A percentile compares a stretch with the other conserved stretches of the same genome.
phyloP scores from a whole-genome alignment of 2,113 vertebrate genomes.

The Cephalopterus ornatus region DNA sequence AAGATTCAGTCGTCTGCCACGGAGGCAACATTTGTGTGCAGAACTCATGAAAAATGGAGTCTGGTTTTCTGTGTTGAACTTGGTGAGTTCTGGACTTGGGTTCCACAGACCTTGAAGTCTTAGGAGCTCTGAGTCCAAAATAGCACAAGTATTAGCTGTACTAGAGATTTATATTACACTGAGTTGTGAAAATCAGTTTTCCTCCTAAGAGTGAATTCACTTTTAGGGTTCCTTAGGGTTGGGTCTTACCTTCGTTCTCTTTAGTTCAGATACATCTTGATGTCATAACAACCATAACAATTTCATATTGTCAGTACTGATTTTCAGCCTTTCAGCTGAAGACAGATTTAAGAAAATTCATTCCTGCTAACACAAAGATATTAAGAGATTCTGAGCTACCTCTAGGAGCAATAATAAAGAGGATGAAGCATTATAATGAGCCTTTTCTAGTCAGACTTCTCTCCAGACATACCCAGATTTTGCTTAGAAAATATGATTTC shows the following conservation, averaged over 20 bases:
- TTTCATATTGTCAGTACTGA: not conserved
- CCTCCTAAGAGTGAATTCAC: not conserved
- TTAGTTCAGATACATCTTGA: not conserved
- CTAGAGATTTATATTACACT: not conserved
- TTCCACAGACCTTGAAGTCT: not conserved
- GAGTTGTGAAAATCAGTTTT: not conserved
- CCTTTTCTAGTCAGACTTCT: not conserved
- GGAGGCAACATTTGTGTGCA: not conserved
- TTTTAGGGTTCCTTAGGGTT: not conserved
- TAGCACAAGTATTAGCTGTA: not conserved
- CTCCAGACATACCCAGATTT: not conserved
- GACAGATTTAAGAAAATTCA: not conserved
- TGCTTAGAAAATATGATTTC: conserved; percentile 6
- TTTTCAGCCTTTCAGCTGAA: not conserved
- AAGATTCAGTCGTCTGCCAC: not conserved
- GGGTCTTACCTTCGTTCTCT: not conserved
- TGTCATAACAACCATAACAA: not conserved
- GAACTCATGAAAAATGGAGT: not conserved
- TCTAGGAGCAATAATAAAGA: not conserved
- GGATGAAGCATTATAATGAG: not conserved
- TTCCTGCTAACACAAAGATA: not conserved
- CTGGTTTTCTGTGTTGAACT: not conserved
- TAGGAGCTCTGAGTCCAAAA: not conserved
- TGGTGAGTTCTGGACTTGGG: not conserved
- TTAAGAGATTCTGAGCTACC: not conserved